Conservation (phyloP, 2,888 invertebrate species). For the Cartodere bifasciata region DNA sequence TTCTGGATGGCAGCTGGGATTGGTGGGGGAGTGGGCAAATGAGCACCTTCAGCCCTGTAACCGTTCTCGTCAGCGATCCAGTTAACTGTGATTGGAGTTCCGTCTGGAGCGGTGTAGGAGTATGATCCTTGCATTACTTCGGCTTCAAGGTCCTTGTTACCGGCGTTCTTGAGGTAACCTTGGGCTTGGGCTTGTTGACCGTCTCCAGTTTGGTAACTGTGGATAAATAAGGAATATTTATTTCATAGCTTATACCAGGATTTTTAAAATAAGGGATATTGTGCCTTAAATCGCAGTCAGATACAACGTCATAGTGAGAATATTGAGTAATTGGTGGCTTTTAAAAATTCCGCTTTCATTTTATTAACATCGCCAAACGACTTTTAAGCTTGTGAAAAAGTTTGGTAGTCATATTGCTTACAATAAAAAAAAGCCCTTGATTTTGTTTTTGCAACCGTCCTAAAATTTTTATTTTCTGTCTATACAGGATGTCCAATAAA, state of each 20-base stretch:
- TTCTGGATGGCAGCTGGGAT: constrained; percentile 57
- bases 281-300: too few species aligned
- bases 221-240: constrained; percentile 7
- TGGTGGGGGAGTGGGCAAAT: constrained; percentile 64
- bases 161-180: constrained; percentile 59
- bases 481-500: too few species aligned
- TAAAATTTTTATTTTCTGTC: too few species aligned
- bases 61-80: constrained; percentile 71
- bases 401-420: too few species aligned
- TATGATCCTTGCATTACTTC: constrained; percentile 67
- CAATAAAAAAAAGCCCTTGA: too few species aligned
- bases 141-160: constrained; percentile 53
- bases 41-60: constrained; percentile 63
- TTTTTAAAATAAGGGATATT: neutral
- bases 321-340: neutral
- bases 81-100: constrained; percentile 51
- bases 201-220: constrained; percentile 62
- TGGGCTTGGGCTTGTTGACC: constrained; percentile 68
- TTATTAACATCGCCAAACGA: too few species aligned
- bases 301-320: too few species aligned
- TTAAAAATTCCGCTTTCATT: too few species aligned
- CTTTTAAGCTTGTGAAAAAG: neutral
- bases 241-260: neutral
- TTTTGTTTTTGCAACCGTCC: too few species aligned
- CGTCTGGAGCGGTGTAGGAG: constrained; percentile 63